A percentile compares a stretch with the other conserved stretches of the same genome.
phyloP scores from a whole-genome alignment of 2,888 invertebrate genomes.

The Dicranocentrus wangi region DNA sequence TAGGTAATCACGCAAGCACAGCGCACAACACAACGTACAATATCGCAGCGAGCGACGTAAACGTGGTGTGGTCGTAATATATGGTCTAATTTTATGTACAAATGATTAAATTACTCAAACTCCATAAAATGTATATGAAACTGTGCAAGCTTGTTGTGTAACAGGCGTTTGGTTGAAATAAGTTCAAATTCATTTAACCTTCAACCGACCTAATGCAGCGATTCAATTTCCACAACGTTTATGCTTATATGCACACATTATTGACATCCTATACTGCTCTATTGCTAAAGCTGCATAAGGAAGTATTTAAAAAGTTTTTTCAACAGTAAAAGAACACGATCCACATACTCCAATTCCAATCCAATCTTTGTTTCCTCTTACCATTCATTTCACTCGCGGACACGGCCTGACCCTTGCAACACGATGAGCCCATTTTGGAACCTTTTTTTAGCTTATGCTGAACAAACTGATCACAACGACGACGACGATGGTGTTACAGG shows the following conservation, averaged over 20 bases:
- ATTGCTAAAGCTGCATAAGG: background rate
- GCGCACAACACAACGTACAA: no score
- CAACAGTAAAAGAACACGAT: background rate
- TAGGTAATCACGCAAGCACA: no score
- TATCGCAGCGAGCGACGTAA: no score
- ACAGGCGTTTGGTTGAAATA: no score
- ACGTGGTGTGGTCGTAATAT: no score
- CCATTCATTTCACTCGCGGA: slow-evolving; percentile 46
- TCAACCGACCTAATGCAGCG: background rate
- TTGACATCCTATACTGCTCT: background rate
- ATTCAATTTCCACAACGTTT: background rate
- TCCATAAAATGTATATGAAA: no score
- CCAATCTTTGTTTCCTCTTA: slow-evolving; percentile 30
- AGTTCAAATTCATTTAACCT: no score
- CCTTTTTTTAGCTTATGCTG: background rate
- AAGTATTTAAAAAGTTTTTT: background rate
- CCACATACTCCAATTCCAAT: no score
- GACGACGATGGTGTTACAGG: background rate
- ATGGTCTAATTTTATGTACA: no score
- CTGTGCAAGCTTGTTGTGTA: no score
- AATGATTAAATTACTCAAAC: no score
- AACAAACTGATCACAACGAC: background rate
- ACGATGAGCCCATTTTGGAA: slow-evolving; percentile 53
- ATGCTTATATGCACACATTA: background rate
- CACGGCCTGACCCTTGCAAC: slow-evolving; percentile 58